A percentile compares a stretch with the other conserved stretches of the same genome.
Evolutionary conservation across 2,888 invertebrate genomes (phyloP).

Genomic region (Nesidiocoris tenuis): DNA sequence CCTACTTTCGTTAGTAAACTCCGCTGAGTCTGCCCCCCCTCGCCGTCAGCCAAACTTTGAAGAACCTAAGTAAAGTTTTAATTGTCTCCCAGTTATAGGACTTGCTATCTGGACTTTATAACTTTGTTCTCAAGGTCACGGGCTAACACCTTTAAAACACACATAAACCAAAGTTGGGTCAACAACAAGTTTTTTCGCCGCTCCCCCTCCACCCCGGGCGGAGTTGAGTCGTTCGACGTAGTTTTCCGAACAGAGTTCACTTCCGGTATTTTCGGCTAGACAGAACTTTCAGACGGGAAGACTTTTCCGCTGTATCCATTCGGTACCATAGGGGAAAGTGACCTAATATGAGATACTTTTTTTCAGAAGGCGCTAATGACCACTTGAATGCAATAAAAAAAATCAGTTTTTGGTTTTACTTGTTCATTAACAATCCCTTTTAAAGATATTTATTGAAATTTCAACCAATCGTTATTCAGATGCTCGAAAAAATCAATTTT

Average conservation of each 20-base stretch:
- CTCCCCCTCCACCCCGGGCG: constrained; percentile 2
- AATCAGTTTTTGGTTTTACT: too few relatives aligned
- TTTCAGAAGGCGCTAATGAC: too few relatives aligned
- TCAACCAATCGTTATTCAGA: too few relatives aligned
- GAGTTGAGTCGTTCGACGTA: neutral
- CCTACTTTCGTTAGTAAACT: neutral
- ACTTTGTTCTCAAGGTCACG: constrained; percentile 48
- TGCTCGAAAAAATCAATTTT: too few relatives aligned
- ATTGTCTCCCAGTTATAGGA: constrained; percentile 49
- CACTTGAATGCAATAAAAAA: too few relatives aligned
- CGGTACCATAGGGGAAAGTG: too few relatives aligned
- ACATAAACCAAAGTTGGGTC: constrained; percentile 43
- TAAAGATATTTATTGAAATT: too few relatives aligned
- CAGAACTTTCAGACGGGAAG: neutral
- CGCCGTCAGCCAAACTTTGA: constrained; percentile 31
- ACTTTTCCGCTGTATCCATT: too few relatives aligned
- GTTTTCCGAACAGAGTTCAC: neutral
- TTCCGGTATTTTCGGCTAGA: constrained; percentile 12
- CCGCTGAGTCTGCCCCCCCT: neutral
- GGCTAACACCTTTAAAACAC: constrained; percentile 44
- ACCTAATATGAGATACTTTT: too few relatives aligned
- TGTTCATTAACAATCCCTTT: too few relatives aligned
- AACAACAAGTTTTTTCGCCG: constrained; percentile 35
- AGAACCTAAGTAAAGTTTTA: constrained; percentile 47
- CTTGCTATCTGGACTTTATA: constrained; percentile 47